These are phyloP conservation scores for Elachura formosa DNA, from an alignment of 2,113 vertebrate genomes.

Conservation along the genomic window DNA sequence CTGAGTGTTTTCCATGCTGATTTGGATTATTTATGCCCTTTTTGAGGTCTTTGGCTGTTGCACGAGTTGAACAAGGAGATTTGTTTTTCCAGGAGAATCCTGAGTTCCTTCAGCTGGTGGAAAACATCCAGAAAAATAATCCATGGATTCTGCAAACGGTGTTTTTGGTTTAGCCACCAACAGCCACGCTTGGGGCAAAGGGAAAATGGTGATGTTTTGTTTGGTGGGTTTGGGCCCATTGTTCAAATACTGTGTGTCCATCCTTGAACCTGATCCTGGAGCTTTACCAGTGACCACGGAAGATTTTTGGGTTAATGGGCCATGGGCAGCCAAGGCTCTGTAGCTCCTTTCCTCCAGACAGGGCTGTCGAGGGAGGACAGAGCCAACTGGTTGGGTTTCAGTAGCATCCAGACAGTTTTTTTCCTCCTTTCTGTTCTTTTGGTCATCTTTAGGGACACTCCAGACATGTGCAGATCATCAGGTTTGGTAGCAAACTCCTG, in stretches of 20 bases:
- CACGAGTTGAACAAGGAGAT: background rate
- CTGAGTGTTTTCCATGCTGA: background rate
- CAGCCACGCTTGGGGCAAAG: background rate
- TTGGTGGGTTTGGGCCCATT: background rate
- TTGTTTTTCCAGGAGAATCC: rapidly evolving
- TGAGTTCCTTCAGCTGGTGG: background rate
- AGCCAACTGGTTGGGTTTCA: background rate
- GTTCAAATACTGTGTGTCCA: background rate
- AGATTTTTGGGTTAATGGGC: background rate
- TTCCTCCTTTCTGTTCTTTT: background rate
- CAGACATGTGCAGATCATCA: rapidly evolving
- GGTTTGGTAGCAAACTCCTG: background rate
- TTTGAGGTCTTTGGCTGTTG: background rate
- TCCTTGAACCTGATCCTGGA: rapidly evolving
- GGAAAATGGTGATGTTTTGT: rapidly evolving
- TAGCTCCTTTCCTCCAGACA: background rate
- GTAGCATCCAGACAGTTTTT: background rate
- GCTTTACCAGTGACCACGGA: rapidly evolving
- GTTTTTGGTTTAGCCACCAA: background rate
- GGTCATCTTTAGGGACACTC: background rate
- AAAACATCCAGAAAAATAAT: background rate
- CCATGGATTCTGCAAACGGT: rapidly evolving
- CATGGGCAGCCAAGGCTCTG: background rate
- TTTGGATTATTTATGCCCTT: background rate
- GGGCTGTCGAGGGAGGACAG: background rate